Base-by-base conservation (phyloP, 2,888 invertebrate species). In the Slavum lentiscoides region DNA sequence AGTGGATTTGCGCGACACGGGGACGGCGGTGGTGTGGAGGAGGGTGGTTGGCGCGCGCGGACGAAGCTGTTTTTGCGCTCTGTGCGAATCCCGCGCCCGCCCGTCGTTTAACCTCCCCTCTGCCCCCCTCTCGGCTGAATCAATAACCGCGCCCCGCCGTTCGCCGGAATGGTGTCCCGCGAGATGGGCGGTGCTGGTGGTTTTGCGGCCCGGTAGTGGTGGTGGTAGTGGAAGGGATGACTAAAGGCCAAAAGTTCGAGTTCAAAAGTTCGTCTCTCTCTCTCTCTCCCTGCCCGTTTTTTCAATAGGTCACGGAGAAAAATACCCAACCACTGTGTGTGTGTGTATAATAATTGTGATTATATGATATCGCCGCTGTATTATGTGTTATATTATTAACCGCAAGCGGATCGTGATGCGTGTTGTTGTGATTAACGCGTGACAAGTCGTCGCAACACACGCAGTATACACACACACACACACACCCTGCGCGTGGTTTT, bases 1-100 rank as follows among this genome's bases (percentile, higher is more conserved):
- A 55, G 74, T 75, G 74, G 74, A 75, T 66, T 68, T n/a, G 68
- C 23, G 17, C n/a, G 49, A 58, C 37, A 15, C 7, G 19, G 64
- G 6, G 39, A 13, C 6, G n/a, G n/a, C n/a, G 23, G 11, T 21
- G 37, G 15, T 15, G 66, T 37, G 1, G 37, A 21, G 9, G 55
- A 49, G 59, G 43, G 62, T 62, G 53, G 62, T 17, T 23, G 39
- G 58, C 58, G 17, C 64, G 70, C 19, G 70, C 23, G 72, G 64
- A 64, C 80, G 80, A 80, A 80, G 80, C 80, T 80, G 80, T 80
- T 80, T 80, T 80, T 66, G 80, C 64, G 72, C 72, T 80, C 64
- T 72, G 30, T 30, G 72, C 64, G 70, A 69, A 70, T 70, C 39
- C 55, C 72, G 49, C 30, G 30, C 30, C 37, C 55, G 23, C 30